These are phyloP conservation scores for Candoia aspera DNA, from an alignment of 2,113 vertebrate species.

Conservation along the genomic window DNA sequence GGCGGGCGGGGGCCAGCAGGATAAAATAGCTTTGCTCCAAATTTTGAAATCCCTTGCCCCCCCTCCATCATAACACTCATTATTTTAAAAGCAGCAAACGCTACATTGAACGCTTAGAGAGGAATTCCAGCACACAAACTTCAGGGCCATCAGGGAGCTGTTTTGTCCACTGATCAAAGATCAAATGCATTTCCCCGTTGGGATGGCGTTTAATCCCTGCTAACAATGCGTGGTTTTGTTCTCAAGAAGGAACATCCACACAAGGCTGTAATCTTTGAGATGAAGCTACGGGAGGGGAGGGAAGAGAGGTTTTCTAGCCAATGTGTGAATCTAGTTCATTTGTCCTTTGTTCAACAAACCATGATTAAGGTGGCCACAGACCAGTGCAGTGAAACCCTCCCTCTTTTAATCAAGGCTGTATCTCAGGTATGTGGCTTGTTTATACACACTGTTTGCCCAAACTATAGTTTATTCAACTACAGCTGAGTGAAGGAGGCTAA, in stretches of 20 bases:
- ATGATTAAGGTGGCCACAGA: too few relatives aligned
- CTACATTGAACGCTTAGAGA: constrained; percentile 5
- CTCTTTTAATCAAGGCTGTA: too few relatives aligned
- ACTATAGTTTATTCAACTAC: too few relatives aligned
- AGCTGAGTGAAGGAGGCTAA: too few relatives aligned
- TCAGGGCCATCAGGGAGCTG: not conserved
- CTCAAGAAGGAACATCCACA: not conserved
- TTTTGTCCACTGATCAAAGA: not conserved
- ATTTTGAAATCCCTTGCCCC: constrained; percentile 6
- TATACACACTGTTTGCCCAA: too few relatives aligned
- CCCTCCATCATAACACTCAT: constrained; percentile 1
- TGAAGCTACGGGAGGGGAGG: constrained; percentile 28
- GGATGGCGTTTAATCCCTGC: not conserved
- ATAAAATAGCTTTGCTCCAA: not conserved
- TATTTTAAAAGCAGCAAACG: constrained; percentile 9
- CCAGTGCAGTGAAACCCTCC: too few relatives aligned
- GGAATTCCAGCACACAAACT: not conserved
- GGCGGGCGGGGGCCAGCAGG: not conserved
- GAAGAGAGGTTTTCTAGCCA: too few relatives aligned
- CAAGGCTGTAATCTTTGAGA: constrained; percentile 18
- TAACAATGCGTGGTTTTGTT: not conserved
- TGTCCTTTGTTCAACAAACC: too few relatives aligned
- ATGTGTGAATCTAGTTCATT: too few relatives aligned
- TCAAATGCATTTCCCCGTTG: not conserved
- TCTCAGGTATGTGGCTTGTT: too few relatives aligned